A percentile compares a stretch with the other conserved stretches of the same genome.
phyloP scores from a whole-genome alignment of 2,113 vertebrate species.

The Varanus salvator region DNA sequence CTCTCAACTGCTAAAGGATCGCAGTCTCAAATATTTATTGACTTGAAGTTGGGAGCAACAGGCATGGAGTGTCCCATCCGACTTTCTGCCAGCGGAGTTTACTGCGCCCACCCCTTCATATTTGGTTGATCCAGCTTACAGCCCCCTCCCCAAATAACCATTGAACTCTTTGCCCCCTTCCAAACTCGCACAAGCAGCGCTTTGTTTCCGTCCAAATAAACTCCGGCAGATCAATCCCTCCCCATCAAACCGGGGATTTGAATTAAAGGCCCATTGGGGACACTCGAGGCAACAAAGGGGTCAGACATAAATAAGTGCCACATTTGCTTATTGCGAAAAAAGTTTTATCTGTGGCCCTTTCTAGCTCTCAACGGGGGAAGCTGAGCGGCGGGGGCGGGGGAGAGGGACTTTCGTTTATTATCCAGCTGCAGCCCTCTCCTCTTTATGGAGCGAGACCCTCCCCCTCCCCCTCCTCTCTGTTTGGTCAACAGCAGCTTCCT shows the following conservation, averaged over 20 bases:
- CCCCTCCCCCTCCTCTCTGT: not conserved
- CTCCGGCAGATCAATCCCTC: constrained; percentile 59
- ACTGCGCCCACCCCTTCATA: constrained; percentile 59
- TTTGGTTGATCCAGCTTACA: constrained; percentile 70
- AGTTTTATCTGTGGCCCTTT: constrained; percentile 77
- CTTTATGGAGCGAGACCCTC: constrained; percentile 58
- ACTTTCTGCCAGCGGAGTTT: not conserved
- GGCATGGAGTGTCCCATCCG: not conserved
- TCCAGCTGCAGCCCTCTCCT: constrained; percentile 72
- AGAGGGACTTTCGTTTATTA: constrained; percentile 77
- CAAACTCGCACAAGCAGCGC: constrained; percentile 64
- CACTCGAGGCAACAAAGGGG: constrained; percentile 79
- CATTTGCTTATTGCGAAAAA: constrained; percentile 76
- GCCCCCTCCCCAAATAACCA: not conserved
- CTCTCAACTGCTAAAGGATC: not conserved
- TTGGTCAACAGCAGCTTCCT: constrained; percentile 86
- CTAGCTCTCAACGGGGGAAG: constrained; percentile 76
- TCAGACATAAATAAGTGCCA: constrained; percentile 79
- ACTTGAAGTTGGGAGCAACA: not conserved
- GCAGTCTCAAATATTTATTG: constrained; percentile 35
- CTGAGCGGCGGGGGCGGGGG: not conserved
- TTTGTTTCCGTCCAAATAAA: constrained; percentile 77
- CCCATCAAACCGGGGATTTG: constrained; percentile 66
- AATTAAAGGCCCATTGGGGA: constrained; percentile 74
- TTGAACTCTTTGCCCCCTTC: constrained; percentile 74